Evolutionary conservation across 2,888 invertebrate species (phyloP).

Genomic region (Drymonia ruficornis): DNA sequence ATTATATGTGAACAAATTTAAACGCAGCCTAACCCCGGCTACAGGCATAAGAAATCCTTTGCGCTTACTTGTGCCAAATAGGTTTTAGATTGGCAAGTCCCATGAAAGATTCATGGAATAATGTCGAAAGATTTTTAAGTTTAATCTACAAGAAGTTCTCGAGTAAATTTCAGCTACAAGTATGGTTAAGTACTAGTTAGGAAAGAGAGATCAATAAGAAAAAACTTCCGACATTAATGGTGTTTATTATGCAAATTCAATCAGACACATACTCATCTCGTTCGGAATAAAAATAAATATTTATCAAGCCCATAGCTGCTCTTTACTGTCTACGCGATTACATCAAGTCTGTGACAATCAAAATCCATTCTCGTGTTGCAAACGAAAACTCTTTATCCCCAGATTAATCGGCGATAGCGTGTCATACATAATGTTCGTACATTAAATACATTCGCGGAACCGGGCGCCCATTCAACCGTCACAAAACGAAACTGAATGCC

Average conservation of each 20-base stretch:
- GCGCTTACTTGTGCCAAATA: no score
- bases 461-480: conserved; percentile 70
- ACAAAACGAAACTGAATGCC: conserved; percentile 72
- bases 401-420: conserved; percentile 28
- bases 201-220: no score
- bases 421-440: conserved; percentile 50
- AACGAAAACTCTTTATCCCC: conserved; percentile 16
- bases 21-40: neutral
- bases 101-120: no score
- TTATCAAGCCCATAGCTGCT: neutral
- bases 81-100: no score
- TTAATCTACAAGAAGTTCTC: no score
- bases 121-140: no score
- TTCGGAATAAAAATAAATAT: neutral
- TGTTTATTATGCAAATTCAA: no score
- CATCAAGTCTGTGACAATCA: conserved; percentile 15
- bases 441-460: conserved; percentile 49
- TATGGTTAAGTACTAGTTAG: no score
- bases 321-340: conserved; percentile 14
- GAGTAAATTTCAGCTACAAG: no score
- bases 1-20: neutral
- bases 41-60: no score
- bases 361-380: conserved; percentile 8
- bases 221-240: no score
- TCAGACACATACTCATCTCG: no score